phyloP scores from a whole-genome alignment of 2,113 vertebrate species.

The Dendrocopos noguchii region DNA sequence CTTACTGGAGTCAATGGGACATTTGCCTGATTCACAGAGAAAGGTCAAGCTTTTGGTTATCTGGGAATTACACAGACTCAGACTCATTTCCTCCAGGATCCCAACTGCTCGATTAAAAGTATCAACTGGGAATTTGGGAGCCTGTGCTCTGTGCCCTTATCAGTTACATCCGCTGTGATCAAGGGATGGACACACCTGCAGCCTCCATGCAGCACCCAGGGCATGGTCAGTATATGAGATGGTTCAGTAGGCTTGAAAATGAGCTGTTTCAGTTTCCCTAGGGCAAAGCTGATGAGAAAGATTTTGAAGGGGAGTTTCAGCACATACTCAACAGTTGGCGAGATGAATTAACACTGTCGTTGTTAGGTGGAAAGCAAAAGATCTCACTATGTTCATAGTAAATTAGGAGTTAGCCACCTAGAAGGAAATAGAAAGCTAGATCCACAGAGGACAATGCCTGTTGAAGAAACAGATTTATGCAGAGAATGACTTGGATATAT shows the following conservation, averaged over 20 bases:
- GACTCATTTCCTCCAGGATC: conserved; percentile 42
- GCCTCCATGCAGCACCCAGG: not conserved
- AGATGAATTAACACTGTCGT: not conserved
- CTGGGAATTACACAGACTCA: not conserved
- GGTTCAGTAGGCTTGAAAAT: fast-evolving
- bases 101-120: not conserved
- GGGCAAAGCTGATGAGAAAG: not conserved
- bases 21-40: not conserved
- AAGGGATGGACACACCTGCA: not conserved
- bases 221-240: fast-evolving
- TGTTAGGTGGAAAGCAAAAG: not conserved
- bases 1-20: not conserved
- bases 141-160: not conserved
- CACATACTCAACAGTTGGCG: not conserved
- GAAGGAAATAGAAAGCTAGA: not conserved
- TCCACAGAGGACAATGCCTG: not conserved
- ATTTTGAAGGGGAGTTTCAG: not conserved
- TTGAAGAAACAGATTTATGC: not conserved
- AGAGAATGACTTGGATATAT: not conserved
- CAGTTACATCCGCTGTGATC: not conserved
- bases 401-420: not conserved
- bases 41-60: not conserved
- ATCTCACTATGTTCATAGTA: not conserved
- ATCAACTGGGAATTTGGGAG: not conserved
- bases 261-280: not conserved